Evolutionary conservation across 1,140 invertebrate genomes (phyloP), one percentile per base, ranked within the genome.

Genomic region (Tyrophagus putrescentiae): DNA sequence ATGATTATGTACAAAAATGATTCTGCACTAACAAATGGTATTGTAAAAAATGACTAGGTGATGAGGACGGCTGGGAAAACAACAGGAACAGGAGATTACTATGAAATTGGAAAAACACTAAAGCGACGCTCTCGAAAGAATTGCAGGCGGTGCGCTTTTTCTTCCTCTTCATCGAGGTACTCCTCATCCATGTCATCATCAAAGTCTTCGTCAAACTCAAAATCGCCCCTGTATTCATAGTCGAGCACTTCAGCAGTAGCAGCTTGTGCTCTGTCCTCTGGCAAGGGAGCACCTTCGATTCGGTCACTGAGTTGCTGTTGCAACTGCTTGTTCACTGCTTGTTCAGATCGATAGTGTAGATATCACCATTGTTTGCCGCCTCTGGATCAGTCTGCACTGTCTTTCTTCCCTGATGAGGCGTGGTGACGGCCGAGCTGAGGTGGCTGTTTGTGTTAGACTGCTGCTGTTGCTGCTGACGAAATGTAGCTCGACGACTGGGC

Each of bases 41-140:
- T n/a, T n/a, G n/a, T n/a, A n/a, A n/a, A n/a, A n/a, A n/a, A 39
- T 39, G 13, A 39, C 21, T 39, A 39, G 13, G 13, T 13, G 36
- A 13, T 39, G 36, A 13, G 36, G 13, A 21, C 36, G 36, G 36
- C 21, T 39, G 36, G 36, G 36, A 39, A 13, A 39, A 21, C 13
- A 39, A 13, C 36, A 21, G 21, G 36, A 39, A 9, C 45, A 50
- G 28, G 9, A 18, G 28, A 50, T 11, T 11, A 21, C 23, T 54
- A 54, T 9, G 52, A 11, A 54, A 54, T 54, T 11, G 52, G 52
- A 54, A 54, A 54, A 7, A 54, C 23, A 27, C 52, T 54, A 6
- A 32, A 54, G 16, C 52, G 52, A 6, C 52, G 52, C 36, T 54
- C 52, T 6, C 52, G 18, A 6, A 54, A 39, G 23, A 32, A 54